Evolutionary conservation across 2,888 invertebrate species (phyloP).

Genomic region (Drosophila kuntzei): DNA sequence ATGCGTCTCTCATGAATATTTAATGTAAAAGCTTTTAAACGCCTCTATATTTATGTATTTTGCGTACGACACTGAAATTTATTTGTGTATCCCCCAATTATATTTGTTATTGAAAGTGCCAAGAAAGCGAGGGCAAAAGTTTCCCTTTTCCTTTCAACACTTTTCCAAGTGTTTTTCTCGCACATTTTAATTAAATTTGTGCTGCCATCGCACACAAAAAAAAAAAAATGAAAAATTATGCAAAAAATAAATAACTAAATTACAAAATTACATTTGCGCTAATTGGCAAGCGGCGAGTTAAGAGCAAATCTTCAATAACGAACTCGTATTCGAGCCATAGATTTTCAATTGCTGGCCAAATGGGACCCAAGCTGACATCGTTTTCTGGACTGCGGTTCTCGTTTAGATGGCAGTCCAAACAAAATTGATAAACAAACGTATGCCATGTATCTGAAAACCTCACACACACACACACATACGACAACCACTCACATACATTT

Average conservation of each 20-base stretch:
- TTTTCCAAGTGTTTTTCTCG: slow-evolving; percentile 53
- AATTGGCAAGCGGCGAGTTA: slow-evolving; percentile 40
- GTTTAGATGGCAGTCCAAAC: slow-evolving; percentile 32
- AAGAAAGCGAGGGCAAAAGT: slow-evolving; percentile 34
- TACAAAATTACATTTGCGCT: slow-evolving; percentile 56
- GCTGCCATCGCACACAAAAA: slow-evolving; percentile 14
- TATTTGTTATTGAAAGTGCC: slow-evolving; percentile 63
- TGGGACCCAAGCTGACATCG: slow-evolving; percentile 35
- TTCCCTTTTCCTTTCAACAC: slow-evolving; percentile 26
- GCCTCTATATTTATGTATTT: slow-evolving; percentile 73
- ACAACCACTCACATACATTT: not conserved
- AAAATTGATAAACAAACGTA: slow-evolving; percentile 73
- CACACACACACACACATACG: slow-evolving; percentile 5
- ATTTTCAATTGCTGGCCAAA: slow-evolving; percentile 48
- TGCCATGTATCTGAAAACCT: slow-evolving; percentile 21
- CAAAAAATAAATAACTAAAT: slow-evolving; percentile 20
- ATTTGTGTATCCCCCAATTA: slow-evolving; percentile 32
- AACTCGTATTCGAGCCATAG: slow-evolving; percentile 21
- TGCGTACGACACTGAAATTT: slow-evolving; percentile 50
- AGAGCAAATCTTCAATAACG: slow-evolving; percentile 29
- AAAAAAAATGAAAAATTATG: slow-evolving; percentile 3
- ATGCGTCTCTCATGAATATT: slow-evolving; percentile 69
- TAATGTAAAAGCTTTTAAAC: slow-evolving; percentile 72
- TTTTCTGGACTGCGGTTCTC: slow-evolving; percentile 40
- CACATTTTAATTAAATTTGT: slow-evolving; percentile 56